Base-by-base conservation (phyloP, 2,113 vertebrate species). In the Charadrius vociferus region DNA sequence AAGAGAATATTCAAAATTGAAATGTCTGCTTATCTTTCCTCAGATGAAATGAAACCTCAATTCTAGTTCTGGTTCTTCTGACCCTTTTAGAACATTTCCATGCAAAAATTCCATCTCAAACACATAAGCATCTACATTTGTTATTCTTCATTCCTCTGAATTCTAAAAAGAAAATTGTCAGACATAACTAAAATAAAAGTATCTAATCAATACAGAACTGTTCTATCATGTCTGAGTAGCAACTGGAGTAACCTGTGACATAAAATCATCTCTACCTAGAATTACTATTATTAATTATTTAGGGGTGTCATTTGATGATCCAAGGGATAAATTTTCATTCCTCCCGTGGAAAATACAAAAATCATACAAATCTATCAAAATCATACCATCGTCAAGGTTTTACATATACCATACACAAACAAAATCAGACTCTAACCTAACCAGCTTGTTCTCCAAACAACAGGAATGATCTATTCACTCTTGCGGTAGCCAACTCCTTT, bases 91-190 rank as follows among this genome's bases (percentile, higher is more conserved):
- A 97, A 97, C 77, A 77, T 92, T 96, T 97, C 65, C 67, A 87
- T 88, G 70, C 30, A 86, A 82, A 67, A 80, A 71, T 37, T 91
- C 96, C 93, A 96, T 89, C 95, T 96, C 95, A 97, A 98, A 96
- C 85, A 90, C 86, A 94, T 73, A 97, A 94, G 58, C 82, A 97
- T 96, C 89, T 97, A 91, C 88, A 95, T 97, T 97, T 97, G 94
- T 97, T 97, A 47, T 66, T 81, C 61, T 85, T 89, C 32, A 59
- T 79, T 95, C 55, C 18, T 62, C 52, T 49, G 43, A 93, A 75
- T 63, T 84, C 23, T 59, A 83, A 77, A 80, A 77, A 88, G n/a
- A 81, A 65, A 81, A 83, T 7, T 37, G 19, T 80, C 47, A 87
- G 34, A 56, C 53, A 65, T 73, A 55, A 77, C 41, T 82, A 58